Evolutionary conservation across 2,113 vertebrate genomes (phyloP).

Genomic region (Mormyrus iriodes): DNA sequence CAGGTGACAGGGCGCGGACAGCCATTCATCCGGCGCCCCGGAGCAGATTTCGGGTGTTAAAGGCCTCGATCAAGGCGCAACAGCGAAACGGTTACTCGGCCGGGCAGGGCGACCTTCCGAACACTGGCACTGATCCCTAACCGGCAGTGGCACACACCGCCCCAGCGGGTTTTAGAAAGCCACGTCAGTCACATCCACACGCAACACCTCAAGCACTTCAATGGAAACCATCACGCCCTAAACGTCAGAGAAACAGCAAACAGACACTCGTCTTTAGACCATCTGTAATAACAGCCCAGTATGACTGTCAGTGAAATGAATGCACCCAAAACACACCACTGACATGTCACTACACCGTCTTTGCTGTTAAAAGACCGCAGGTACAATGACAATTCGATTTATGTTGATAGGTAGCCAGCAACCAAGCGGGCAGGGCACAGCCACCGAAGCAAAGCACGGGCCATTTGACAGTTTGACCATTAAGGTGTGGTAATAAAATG

Average conservation of each 20-base stretch:
- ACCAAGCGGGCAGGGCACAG: background rate
- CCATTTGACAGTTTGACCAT: background rate
- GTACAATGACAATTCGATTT: background rate
- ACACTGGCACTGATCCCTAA: background rate
- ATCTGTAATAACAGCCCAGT: background rate
- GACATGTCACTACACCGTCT: background rate
- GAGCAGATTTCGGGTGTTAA: background rate
- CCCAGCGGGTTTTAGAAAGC: background rate
- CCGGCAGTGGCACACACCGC: background rate
- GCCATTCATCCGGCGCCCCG: background rate
- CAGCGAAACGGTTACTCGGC: background rate
- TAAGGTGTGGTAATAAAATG: background rate
- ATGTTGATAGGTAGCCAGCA: background rate
- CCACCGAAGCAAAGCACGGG: background rate
- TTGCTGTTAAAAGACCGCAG: background rate
- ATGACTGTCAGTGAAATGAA: background rate
- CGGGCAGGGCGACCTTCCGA: background rate
- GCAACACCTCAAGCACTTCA: background rate
- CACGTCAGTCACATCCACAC: background rate
- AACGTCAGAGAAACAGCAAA: background rate
- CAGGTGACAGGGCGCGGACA: background rate
- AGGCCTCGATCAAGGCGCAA: background rate
- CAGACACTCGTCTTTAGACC: background rate
- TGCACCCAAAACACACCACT: background rate
- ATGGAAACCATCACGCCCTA: background rate